phyloP scores from a whole-genome alignment of 2,888 invertebrate species.

The Stenolophus ochropezus region DNA sequence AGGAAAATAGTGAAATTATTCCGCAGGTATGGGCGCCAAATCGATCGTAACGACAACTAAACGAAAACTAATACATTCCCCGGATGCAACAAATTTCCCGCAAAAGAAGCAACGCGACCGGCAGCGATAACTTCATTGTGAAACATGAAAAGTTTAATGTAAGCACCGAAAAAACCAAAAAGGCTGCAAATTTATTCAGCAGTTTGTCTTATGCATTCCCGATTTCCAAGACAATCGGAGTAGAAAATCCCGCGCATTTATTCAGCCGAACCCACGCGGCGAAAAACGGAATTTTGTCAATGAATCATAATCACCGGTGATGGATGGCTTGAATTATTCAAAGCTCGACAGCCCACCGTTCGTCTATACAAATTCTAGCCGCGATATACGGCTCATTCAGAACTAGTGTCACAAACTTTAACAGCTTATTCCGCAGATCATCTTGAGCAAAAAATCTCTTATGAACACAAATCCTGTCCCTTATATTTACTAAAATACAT shows the following conservation, averaged over 20 bases:
- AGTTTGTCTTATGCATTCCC: constrained; percentile 56
- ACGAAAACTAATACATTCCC: constrained; percentile 33
- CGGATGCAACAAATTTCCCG: constrained; percentile 32
- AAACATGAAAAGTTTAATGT: constrained; percentile 56
- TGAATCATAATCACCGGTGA: constrained; percentile 56
- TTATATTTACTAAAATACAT: too few relatives aligned
- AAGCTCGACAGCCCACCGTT: constrained; percentile 42
- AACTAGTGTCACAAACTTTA: too few relatives aligned
- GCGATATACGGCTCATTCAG: not conserved
- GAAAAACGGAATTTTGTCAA: constrained; percentile 52
- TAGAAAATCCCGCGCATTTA: constrained; percentile 55
- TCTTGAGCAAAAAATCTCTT: too few relatives aligned
- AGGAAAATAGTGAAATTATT: constrained; percentile 23
- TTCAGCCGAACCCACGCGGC: too few relatives aligned
- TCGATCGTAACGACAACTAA: constrained; percentile 34
- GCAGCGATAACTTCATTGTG: constrained; percentile 49
- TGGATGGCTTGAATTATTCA: constrained; percentile 56
- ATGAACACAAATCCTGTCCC: too few relatives aligned
- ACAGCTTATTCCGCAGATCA: too few relatives aligned
- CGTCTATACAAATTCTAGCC: constrained; percentile 39
- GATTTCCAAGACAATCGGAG: constrained; percentile 48
- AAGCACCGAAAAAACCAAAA: constrained; percentile 41
- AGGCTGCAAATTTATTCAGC: constrained; percentile 54
- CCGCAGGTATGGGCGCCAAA: constrained; percentile 13
- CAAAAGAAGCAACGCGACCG: constrained; percentile 29